Conservation (phyloP, 2,113 vertebrate species). For the Albula glossodonta region DNA sequence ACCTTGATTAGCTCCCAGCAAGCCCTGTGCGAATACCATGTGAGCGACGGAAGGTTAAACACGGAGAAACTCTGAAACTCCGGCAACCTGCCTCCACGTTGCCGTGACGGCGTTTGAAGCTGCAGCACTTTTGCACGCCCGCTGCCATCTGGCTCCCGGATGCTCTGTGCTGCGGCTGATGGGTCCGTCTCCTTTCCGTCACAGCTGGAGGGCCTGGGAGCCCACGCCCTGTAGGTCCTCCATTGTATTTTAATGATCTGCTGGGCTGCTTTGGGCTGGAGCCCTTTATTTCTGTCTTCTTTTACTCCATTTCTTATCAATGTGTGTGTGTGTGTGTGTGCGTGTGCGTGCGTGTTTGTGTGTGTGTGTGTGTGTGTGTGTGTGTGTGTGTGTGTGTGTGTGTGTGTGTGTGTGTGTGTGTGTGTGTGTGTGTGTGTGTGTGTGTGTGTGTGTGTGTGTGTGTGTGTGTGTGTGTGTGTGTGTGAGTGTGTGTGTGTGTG, state of each 20-base stretch:
- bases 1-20: conserved; percentile 4
- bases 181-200: neutral
- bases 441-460: too few relatives aligned
- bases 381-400: too few relatives aligned
- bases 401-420: too few relatives aligned
- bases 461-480: too few relatives aligned
- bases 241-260: neutral
- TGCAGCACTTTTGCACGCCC: neutral
- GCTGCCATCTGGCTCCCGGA: too few relatives aligned
- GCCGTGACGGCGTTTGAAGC: neutral
- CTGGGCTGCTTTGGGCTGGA: neutral
- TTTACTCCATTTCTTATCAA: neutral
- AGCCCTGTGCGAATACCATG: conserved; percentile 23
- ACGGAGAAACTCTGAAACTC: neutral
- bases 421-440: too few relatives aligned
- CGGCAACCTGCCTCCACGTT: neutral
- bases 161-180: neutral
- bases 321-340: neutral
- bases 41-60: conserved; percentile 12
- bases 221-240: neutral
- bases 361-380: too few relatives aligned
- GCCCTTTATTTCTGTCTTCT: neutral
- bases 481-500: too few relatives aligned
- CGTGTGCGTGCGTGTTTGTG: too few relatives aligned
- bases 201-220: too few relatives aligned